Base-by-base conservation (phyloP, 2,113 vertebrate genomes). In the Sclerurus mexicanus region DNA sequence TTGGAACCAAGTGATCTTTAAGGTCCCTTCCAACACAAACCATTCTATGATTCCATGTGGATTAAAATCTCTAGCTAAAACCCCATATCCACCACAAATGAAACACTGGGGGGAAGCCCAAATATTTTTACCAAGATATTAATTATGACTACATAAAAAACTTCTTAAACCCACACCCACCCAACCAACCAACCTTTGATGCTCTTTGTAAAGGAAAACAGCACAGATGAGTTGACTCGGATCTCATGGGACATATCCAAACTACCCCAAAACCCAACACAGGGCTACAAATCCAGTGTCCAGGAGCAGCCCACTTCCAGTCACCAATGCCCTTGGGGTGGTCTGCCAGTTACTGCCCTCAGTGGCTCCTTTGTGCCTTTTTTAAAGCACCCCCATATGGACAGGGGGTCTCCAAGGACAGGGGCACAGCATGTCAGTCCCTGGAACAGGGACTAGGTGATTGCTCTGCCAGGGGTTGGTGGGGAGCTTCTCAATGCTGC, bases 351-450 rank as follows among this genome's bases (percentile, higher is more conserved):
- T 1, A 0, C 46, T 58, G 28, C 12, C 25, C 25, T 68, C 35
- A 25, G 1, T 7, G 16, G 7, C 14, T 72, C 46, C 28, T 76
- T 72, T 67, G 7, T 4, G 33, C 3, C 8, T 52, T 25, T 33
- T 75, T 46, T 25, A 62, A 62, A 42, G 35, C 0, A 3, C n/a
- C 9, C 14, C 3, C 12, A n/a, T 5, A 14, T 18, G 28, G 35
- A 63, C 10, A 2, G 5, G 2, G 2, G 1, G 2, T 50, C 24
- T 63, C 27, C 35, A n/a, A 77, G 50, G 27, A 21, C 3, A 35
- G 22, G 7, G 37, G 17, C 12, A 58, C 7, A 40, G 21, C 20
- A 23, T 8, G 3, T 3, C 74, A 62, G 66, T 16, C 12, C 37
- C 8, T 16, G 20, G 14, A 20, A 24, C 35, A 28, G 40, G 7